phyloP scores from a whole-genome alignment of 2,888 invertebrate genomes.

The Drosophila aldrichi region DNA sequence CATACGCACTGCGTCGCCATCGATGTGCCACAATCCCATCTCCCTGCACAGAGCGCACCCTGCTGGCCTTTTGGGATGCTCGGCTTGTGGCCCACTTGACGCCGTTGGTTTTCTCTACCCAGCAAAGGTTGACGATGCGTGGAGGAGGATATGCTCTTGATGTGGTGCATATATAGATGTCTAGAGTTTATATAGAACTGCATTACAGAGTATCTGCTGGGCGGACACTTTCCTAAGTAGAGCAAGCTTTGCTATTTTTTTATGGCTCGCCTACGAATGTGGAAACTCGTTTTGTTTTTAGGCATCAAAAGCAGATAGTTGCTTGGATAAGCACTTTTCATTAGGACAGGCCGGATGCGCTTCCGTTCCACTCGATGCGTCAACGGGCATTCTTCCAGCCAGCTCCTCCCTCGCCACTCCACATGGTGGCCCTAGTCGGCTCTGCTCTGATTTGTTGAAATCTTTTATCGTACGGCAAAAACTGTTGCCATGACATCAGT shows the following conservation, averaged over 20 bases:
- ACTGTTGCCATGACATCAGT: constrained; percentile 66
- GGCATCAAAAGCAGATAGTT: constrained; percentile 69
- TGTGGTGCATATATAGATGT: no score
- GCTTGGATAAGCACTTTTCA: constrained; percentile 79
- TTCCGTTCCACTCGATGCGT: constrained; percentile 55
- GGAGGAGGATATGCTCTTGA: neutral
- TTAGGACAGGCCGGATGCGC: constrained; percentile 56
- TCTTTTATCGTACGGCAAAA: constrained; percentile 70
- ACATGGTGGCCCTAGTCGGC: neutral
- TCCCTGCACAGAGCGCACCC: neutral
- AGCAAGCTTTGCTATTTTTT: constrained; percentile 10
- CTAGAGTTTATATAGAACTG: no score
- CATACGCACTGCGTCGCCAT: constrained; percentile 73
- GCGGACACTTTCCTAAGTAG: neutral
- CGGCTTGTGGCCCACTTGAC: constrained; percentile 46
- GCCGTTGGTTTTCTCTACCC: constrained; percentile 41
- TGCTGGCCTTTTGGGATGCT: constrained; percentile 17
- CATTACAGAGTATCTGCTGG: neutral
- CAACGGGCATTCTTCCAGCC: constrained; percentile 16
- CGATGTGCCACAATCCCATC: constrained; percentile 26
- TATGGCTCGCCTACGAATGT: constrained; percentile 30
- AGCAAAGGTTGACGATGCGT: no score
- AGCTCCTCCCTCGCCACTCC: constrained; percentile 8
- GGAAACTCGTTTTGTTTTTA: constrained; percentile 70
- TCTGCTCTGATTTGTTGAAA: constrained; percentile 74